Percentiles rank a stretch among this genome's conserved stretches.
These are phyloP conservation scores for Pristionchus pacificus DNA, from an alignment of 1,140 invertebrate genomes.

Conservation along the genomic window DNA sequence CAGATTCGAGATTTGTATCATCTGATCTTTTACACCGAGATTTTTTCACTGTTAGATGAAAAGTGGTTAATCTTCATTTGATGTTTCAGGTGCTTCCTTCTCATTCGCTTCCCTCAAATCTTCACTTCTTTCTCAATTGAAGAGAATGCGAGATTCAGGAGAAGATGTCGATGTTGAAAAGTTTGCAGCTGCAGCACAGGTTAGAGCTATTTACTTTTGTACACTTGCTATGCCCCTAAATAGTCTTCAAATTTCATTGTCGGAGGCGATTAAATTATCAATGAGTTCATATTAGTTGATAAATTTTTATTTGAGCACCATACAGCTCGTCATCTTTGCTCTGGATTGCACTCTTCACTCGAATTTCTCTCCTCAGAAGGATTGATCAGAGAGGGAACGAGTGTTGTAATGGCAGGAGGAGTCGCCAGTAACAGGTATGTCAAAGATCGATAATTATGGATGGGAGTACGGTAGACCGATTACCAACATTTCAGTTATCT, in stretches of 20 bases:
- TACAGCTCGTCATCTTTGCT: not conserved
- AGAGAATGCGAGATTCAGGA: not conserved
- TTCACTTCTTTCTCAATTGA: too few species aligned
- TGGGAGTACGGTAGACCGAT: too few species aligned
- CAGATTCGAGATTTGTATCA: too few species aligned
- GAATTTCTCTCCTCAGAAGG: not conserved
- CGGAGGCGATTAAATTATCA: not conserved
- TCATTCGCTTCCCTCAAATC: too few species aligned
- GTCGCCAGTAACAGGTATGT: slow-evolving; percentile 24
- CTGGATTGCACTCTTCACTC: not conserved
- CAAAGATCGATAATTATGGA: not conserved
- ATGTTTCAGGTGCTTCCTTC: too few species aligned
- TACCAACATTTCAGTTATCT: not conserved
- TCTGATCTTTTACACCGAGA: too few species aligned
- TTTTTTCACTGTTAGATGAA: too few species aligned
- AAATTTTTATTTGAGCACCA: too few species aligned
- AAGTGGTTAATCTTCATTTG: too few species aligned
- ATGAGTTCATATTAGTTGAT: too few species aligned
- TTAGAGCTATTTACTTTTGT: not conserved
- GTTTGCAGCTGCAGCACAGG: not conserved
- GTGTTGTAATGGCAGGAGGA: slow-evolving; percentile 20
- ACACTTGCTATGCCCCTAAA: not conserved
- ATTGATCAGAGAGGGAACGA: not conserved
- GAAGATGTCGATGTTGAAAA: not conserved
- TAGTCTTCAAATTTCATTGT: not conserved